Conservation (phyloP, 2,888 invertebrate genomes). For the Chirona hameri region DNA sequence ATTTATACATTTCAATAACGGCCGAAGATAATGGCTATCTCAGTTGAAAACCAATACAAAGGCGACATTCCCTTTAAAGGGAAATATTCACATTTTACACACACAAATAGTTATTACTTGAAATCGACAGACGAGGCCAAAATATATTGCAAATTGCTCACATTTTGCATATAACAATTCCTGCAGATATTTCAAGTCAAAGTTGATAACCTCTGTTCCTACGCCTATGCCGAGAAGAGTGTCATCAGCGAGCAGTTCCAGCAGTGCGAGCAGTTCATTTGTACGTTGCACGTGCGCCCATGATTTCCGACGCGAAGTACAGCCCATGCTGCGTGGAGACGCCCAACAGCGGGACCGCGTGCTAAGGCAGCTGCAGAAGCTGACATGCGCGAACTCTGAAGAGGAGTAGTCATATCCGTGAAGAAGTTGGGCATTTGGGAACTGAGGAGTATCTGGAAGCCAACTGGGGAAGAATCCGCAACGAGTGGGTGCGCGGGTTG, state of each 20-base stretch:
- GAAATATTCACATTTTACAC: no score
- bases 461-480: neutral
- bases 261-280: neutral
- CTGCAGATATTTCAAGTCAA: neutral
- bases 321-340: neutral
- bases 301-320: neutral
- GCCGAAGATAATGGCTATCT: no score
- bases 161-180: no score
- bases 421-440: no score
- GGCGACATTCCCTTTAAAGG: no score
- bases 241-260: neutral
- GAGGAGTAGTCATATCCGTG: neutral
- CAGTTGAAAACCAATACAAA: no score
- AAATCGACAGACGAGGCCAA: no score
- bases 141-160: no score
- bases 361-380: neutral
- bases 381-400: neutral
- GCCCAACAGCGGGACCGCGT: neutral
- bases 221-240: neutral
- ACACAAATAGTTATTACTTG: no score
- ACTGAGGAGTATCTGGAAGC: neutral
- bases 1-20: no score
- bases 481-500: neutral
- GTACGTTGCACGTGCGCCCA: neutral
- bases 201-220: no score